Conservation (phyloP, 2,113 vertebrate species). For the Alethe castanea region DNA sequence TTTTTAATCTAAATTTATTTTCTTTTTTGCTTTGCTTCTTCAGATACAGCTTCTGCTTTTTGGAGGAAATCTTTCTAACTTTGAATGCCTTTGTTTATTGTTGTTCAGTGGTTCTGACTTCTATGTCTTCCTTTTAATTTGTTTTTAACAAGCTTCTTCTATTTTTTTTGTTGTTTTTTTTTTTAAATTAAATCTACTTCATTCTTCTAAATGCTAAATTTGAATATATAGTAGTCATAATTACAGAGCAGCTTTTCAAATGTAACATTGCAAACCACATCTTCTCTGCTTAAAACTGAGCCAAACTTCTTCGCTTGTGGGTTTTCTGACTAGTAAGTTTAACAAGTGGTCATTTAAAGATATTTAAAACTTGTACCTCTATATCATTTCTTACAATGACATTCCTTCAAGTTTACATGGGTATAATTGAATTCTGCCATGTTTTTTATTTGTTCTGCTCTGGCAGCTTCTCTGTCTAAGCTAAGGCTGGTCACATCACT, state of each 20-base stretch:
- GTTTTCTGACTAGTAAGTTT: conserved; percentile 27
- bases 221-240: conserved; percentile 24
- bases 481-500: neutral
- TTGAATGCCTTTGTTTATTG: neutral
- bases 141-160: conserved; percentile 3
- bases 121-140: conserved; percentile 25
- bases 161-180: neutral
- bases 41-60: neutral
- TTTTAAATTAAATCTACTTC: conserved; percentile 10
- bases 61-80: neutral
- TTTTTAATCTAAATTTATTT: neutral
- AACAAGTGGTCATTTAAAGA: conserved; percentile 17
- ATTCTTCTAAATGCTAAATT: conserved; percentile 36
- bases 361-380: conserved; percentile 40
- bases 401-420: neutral
- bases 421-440: neutral
- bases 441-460: neutral
- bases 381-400: neutral
- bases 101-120: neutral
- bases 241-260: conserved; percentile 38
- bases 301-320: conserved; percentile 27
- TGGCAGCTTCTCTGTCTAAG: neutral
- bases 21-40: neutral
- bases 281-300: neutral
- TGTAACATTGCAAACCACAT: conserved; percentile 18